Conservation (phyloP, 1,140 invertebrate species). For the Drosophila lacteicornis region DNA sequence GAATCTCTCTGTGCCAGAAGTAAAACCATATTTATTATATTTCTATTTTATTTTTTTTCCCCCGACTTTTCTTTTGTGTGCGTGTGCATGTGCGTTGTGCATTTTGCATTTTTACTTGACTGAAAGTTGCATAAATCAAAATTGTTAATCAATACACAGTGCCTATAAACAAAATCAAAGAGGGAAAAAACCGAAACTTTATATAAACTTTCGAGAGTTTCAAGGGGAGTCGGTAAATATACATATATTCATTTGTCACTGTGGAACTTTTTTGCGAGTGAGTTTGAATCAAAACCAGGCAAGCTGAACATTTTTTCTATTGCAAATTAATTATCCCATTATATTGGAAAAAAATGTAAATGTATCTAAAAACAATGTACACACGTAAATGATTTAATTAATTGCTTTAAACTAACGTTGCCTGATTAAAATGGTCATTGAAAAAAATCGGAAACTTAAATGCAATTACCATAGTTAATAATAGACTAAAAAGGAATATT, state of each 20-base stretch:
- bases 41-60: conserved; percentile 15
- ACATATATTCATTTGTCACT: conserved; percentile 30
- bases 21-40: conserved; percentile 43
- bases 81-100: conserved; percentile 26
- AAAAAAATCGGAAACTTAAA: not conserved
- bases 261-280: not conserved
- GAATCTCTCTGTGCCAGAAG: conserved; percentile 9
- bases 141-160: conserved; percentile 54
- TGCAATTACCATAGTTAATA: not conserved
- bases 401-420: not conserved
- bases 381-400: conserved; percentile 3
- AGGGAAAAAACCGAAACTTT: conserved; percentile 9
- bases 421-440: not conserved
- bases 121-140: conserved; percentile 55
- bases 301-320: not conserved
- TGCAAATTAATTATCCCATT: conserved; percentile 3
- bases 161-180: conserved; percentile 38
- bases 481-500: not conserved
- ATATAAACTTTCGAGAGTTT: conserved; percentile 14
- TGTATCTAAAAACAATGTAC: not conserved
- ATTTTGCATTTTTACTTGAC: conserved; percentile 45
- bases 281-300: conserved; percentile 11
- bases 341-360: not conserved
- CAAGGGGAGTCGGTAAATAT: conserved; percentile 27
- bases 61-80: conserved; percentile 7